A percentile compares a stretch with the other conserved stretches of the same genome.
Evolutionary conservation across 2,113 vertebrate genomes (phyloP).

Genomic region (Calidris pugnax): DNA sequence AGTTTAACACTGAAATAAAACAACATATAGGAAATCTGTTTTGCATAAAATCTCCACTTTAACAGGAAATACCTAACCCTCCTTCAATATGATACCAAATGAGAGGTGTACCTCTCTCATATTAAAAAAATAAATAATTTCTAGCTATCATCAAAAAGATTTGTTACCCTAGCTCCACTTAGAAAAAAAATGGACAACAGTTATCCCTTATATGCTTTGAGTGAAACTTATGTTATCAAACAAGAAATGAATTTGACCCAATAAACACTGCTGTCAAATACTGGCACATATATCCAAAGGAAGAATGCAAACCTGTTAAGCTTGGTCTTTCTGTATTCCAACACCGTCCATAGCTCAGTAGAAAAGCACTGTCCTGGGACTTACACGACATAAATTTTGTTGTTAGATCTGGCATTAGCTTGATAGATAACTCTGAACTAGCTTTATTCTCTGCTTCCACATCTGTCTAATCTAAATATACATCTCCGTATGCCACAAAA

Average conservation of each 20-base stretch:
- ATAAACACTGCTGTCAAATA: neutral
- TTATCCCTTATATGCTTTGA: neutral
- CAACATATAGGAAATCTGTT: neutral
- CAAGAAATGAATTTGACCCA: neutral
- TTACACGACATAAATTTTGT: neutral
- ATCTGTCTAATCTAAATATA: neutral
- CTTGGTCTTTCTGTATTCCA: neutral
- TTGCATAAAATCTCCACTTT: neutral
- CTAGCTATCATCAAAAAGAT: neutral
- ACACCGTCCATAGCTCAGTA: neutral
- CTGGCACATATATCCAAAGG: neutral
- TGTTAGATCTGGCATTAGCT: neutral
- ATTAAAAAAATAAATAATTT: neutral
- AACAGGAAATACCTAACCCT: neutral
- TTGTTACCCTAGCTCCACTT: neutral
- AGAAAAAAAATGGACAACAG: neutral
- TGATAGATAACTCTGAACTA: neutral
- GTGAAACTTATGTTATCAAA: neutral
- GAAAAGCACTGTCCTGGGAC: neutral
- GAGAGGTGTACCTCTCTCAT: neutral
- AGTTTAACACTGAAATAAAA: neutral
- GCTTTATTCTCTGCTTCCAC: neutral
- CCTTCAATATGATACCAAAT: neutral
- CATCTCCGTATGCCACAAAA: neutral
- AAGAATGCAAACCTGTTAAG: neutral